Percentiles rank a stretch among this genome's conserved stretches.
Conservation (phyloP, 1,140 invertebrate genomes). For the Vanessa tameamea region DNA sequence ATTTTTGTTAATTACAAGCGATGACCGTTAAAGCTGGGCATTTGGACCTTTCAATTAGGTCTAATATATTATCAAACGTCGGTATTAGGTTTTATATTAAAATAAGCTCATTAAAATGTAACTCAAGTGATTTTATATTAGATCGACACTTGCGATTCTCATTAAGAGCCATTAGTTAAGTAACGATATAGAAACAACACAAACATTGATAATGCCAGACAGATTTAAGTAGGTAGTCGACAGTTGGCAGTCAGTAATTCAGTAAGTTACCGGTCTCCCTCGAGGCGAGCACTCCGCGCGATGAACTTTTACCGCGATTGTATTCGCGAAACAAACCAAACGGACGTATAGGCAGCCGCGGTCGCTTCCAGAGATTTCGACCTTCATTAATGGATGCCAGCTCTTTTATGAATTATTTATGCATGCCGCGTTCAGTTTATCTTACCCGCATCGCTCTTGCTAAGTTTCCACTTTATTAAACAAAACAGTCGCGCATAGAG, state of each 20-base stretch:
- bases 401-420: constrained; percentile 78
- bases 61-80: constrained; percentile 15
- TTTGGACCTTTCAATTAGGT: constrained; percentile 21
- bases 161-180: not conserved
- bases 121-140: constrained; percentile 1
- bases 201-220: not conserved
- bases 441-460: constrained; percentile 56
- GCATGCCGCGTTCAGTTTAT: constrained; percentile 62
- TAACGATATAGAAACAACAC: not conserved
- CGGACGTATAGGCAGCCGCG: constrained; percentile 36
- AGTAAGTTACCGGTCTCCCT: constrained; percentile 1
- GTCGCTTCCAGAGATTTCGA: constrained; percentile 55
- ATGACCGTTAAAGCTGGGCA: constrained; percentile 16
- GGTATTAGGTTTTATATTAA: not conserved
- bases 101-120: constrained; percentile 11
- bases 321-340: constrained; percentile 56
- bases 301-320: constrained; percentile 64
- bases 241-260: constrained; percentile 8
- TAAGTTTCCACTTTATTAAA: constrained; percentile 75
- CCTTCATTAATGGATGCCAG: constrained; percentile 68
- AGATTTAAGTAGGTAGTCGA: constrained; percentile 11
- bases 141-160: not conserved
- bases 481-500: constrained; percentile 60
- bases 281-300: constrained; percentile 40
- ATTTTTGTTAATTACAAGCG: constrained; percentile 25